These are phyloP conservation scores for Melanotaenia maccullochi DNA, from an alignment of 2,797 vertebrate genomes.

Conservation along the genomic window DNA sequence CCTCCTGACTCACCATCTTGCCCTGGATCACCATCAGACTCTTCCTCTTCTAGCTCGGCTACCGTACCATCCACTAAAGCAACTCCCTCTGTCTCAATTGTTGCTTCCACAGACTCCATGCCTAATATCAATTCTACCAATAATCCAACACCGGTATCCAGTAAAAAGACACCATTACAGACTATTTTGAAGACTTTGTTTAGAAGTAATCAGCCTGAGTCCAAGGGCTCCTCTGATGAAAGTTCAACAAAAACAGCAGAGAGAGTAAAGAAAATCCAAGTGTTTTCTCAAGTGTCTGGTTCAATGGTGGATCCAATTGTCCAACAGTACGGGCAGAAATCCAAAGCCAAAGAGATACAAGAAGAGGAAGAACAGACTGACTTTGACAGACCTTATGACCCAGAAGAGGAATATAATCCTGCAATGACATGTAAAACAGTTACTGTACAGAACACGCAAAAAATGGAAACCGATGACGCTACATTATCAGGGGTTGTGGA, in stretches of 20 bases:
- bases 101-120: constrained; percentile 42
- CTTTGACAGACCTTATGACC: constrained; percentile 94
- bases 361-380: constrained; percentile 86
- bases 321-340: constrained; percentile 91
- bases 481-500: constrained; percentile 71
- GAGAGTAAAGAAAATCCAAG: constrained; percentile 42
- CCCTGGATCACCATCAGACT: constrained; percentile 76
- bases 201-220: constrained; percentile 83
- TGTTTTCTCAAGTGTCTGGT: constrained; percentile 59
- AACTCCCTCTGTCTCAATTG: constrained; percentile 41
- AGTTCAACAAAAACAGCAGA: constrained; percentile 51
- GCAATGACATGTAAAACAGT: constrained; percentile 77
- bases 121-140: constrained; percentile 68
- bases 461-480: constrained; percentile 54
- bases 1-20: constrained; percentile 85
- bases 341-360: constrained; percentile 81
- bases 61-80: constrained; percentile 59
- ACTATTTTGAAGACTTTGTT: constrained; percentile 93
- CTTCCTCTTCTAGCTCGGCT: constrained; percentile 77
- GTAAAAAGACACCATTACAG: constrained; percentile 84
- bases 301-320: constrained; percentile 92
- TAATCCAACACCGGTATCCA: constrained; percentile 51
- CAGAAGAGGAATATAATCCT: constrained; percentile 94
- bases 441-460: constrained; percentile 54
- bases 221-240: constrained; percentile 63